Percentiles rank a stretch among this genome's conserved stretches.
phyloP scores from a whole-genome alignment of 2,888 invertebrate species.

The Erannis defoliaria region DNA sequence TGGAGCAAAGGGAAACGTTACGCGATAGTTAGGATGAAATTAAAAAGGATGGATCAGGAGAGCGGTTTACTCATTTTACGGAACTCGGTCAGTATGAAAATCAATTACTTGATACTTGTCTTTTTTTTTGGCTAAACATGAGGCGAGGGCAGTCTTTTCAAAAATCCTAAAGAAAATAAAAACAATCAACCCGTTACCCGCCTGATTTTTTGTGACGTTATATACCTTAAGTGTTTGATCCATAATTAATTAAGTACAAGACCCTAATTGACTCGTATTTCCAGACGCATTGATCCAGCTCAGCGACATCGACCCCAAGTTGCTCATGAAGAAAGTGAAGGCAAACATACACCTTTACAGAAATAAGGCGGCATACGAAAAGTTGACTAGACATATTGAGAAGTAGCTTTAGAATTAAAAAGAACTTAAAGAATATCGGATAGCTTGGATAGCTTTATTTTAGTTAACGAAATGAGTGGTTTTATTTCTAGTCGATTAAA shows the following conservation, averaged over 20 bases:
- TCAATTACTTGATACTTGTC: no score
- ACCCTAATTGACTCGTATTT: conserved; percentile 48
- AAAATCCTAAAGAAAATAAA: no score
- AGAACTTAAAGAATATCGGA: background rate
- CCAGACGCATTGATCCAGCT: conserved; percentile 84
- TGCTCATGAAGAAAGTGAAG: conserved; percentile 86
- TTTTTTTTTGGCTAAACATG: no score
- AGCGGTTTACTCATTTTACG: no score
- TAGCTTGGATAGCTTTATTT: background rate
- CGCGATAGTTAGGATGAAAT: no score
- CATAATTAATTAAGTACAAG: no score
- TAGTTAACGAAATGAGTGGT: conserved; percentile 10
- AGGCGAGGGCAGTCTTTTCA: no score
- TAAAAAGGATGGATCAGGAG: no score
- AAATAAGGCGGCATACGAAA: conserved; percentile 85
- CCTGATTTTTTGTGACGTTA: no score
- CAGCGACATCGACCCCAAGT: conserved; percentile 81
- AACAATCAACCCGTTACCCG: no score
- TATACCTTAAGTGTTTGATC: no score
- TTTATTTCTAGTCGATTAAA: conserved; percentile 12
- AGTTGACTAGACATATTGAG: conserved; percentile 71
- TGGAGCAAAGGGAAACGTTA: no score
- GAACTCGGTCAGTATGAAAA: background rate
- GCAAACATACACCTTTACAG: conserved; percentile 87
- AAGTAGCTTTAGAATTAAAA: conserved; percentile 47